phyloP scores from a whole-genome alignment of 2,113 vertebrate species.

The Paramormyrops kingsleyae region DNA sequence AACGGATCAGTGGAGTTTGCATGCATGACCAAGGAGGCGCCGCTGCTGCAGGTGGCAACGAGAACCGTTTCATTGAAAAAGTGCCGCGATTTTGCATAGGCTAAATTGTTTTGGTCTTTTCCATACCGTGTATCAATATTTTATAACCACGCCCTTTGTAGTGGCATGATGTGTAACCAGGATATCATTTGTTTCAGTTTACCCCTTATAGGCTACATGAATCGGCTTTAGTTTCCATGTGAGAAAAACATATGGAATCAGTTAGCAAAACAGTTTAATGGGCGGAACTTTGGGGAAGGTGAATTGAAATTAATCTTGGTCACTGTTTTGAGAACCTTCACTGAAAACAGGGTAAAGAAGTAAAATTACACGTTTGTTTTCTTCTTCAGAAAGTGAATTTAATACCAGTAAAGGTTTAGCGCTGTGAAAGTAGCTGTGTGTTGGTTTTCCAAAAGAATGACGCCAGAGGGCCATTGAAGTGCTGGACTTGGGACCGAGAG shows the following conservation, averaged over 20 bases:
- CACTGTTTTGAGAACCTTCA: neutral
- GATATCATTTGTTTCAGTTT: neutral
- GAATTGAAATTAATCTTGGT: neutral
- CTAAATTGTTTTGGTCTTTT: neutral
- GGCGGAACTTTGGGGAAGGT: neutral
- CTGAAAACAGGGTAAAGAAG: neutral
- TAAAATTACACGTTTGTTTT: neutral
- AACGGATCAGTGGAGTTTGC: neutral
- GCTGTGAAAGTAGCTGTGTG: neutral
- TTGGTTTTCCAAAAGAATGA: neutral
- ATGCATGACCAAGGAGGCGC: neutral
- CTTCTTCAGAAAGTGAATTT: neutral
- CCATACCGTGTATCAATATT: neutral
- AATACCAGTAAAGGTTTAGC: neutral
- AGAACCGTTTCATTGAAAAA: neutral
- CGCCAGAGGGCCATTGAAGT: neutral
- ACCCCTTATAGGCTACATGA: neutral
- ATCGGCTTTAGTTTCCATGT: neutral
- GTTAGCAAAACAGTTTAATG: neutral
- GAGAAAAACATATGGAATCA: neutral
- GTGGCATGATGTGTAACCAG: neutral
- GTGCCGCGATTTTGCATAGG: neutral
- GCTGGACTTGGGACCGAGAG: neutral
- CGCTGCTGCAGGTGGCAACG: neutral
- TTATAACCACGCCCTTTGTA: neutral